Conservation (phyloP, 1,140 invertebrate genomes). For the Metaphire vulgaris region DNA sequence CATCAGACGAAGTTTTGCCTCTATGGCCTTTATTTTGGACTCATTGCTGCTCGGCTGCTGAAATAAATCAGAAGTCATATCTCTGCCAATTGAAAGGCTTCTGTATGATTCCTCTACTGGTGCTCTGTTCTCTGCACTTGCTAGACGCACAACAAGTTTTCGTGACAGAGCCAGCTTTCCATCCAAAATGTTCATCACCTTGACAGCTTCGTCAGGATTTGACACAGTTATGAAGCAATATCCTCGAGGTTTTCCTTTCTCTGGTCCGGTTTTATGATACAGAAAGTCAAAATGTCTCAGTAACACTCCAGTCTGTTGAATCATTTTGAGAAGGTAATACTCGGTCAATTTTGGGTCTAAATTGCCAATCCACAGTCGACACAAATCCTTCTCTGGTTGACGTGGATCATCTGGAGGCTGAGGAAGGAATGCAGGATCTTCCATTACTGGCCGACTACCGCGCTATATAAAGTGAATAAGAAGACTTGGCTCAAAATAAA, state of each 20-base stretch:
- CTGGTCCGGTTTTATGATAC: constrained; percentile 79
- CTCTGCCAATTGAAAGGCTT: background rate
- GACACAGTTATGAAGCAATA: constrained; percentile 76
- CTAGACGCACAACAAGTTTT: background rate
- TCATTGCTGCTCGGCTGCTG: background rate
- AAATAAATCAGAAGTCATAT: background rate
- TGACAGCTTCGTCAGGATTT: background rate
- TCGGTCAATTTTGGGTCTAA: constrained; percentile 78
- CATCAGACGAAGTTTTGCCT: background rate
- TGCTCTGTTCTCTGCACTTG: background rate
- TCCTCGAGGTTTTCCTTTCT: constrained; percentile 78
- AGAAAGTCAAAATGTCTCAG: constrained; percentile 90
- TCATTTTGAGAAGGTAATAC: constrained; percentile 89
- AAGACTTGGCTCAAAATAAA: no score
- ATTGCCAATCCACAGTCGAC: constrained; percentile 82
- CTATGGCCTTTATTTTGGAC: background rate
- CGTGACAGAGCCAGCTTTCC: background rate
- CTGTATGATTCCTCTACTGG: background rate
- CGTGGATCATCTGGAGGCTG: background rate
- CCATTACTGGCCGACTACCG: no score
- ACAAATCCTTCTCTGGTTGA: constrained; percentile 31
- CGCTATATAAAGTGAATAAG: no score
- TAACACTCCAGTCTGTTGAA: constrained; percentile 75
- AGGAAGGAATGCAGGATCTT: background rate
- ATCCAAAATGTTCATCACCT: constrained; percentile 6